These are phyloP conservation scores for Bubo scandiacus DNA, from an alignment of 2,113 vertebrate genomes.

Conservation along the genomic window DNA sequence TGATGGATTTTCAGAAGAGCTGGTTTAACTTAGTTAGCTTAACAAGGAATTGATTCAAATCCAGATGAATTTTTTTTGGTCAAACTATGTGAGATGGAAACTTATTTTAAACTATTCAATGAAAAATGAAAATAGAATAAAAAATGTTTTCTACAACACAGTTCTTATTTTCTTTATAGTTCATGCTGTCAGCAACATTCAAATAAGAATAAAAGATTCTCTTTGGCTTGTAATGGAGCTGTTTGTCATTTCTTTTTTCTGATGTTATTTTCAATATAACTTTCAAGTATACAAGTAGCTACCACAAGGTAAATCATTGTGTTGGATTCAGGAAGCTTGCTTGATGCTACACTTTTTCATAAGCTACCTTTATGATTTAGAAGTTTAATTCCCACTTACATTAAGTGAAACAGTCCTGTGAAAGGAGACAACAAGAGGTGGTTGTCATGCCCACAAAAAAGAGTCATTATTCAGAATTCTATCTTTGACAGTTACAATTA, in stretches of 20 bases:
- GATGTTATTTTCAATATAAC: constrained; percentile 13
- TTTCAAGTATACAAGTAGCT: neutral
- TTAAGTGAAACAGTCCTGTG: neutral
- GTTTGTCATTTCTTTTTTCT: constrained; percentile 25
- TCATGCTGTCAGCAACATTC: constrained; percentile 3
- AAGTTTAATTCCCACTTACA: constrained; percentile 16
- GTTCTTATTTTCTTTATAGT: constrained; percentile 36
- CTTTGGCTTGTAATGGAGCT: neutral
- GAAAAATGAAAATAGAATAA: constrained; percentile 33
- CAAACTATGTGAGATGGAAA: neutral
- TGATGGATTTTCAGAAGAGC: neutral
- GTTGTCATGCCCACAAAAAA: neutral
- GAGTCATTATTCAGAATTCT: neutral
- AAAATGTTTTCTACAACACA: neutral
- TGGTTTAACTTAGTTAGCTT: neutral
- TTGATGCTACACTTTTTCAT: constrained; percentile 18
- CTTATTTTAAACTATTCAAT: neutral
- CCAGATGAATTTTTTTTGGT: neutral
- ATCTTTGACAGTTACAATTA: neutral
- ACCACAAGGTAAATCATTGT: constrained; percentile 12
- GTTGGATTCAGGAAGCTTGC: neutral
- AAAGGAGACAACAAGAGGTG: neutral
- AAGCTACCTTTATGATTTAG: constrained; percentile 3
- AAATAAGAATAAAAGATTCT: constrained; percentile 41
- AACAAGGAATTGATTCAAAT: neutral